Evolutionary conservation across 1,140 invertebrate species (phyloP).

Genomic region (Ridgeia piscesae): DNA sequence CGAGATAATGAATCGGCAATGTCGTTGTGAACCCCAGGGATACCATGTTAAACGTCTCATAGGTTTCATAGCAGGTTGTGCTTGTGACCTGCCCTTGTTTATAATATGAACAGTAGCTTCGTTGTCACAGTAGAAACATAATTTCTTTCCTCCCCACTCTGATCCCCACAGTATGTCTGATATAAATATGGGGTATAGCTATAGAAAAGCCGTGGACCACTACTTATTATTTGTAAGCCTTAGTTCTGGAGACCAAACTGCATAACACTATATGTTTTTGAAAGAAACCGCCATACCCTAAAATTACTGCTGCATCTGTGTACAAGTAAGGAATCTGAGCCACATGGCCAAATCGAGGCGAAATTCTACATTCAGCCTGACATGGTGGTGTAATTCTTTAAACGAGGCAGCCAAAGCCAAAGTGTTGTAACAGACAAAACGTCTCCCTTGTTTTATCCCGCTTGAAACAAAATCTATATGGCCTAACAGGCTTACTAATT

Average conservation of each 20-base stretch:
- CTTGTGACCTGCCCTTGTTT: neutral
- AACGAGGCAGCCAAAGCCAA: conserved; percentile 58
- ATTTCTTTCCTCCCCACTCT: neutral
- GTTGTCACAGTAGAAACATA: neutral
- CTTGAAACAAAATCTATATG: neutral
- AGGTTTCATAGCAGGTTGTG: neutral
- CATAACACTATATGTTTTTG: neutral
- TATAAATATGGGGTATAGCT: neutral
- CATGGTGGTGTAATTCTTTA: conserved; percentile 60
- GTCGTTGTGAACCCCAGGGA: neutral
- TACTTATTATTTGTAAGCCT: neutral
- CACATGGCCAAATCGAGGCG: conserved; percentile 8
- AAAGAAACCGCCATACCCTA: conserved; percentile 2
- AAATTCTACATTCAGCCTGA: neutral
- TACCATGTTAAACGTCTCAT: neutral
- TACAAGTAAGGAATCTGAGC: neutral
- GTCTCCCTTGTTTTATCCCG: neutral
- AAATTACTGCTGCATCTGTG: neutral
- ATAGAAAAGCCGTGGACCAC: neutral
- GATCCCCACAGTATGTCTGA: neutral
- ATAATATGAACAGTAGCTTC: neutral
- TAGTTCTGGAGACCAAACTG: neutral
- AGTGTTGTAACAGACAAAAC: conserved; percentile 41
- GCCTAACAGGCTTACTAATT: neutral
- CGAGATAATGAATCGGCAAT: neutral